Base-by-base conservation (phyloP, 2,797 vertebrate genomes). In the Apodemus agrarius region DNA sequence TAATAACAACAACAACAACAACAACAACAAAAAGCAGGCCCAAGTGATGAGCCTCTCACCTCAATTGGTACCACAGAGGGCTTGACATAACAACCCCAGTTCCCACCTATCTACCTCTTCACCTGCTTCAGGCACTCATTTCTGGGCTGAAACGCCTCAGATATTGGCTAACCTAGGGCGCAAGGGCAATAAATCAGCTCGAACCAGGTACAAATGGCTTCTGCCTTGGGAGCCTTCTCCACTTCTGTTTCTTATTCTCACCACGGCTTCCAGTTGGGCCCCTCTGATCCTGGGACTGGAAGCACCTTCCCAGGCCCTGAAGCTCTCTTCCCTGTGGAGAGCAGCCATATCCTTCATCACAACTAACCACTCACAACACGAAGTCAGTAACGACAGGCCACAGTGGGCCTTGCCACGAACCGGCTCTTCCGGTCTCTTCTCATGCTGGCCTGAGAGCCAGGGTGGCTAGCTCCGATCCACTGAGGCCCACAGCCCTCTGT, bases 161-260 rank as follows among this genome's bases (percentile, higher is more conserved):
- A 0, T 22, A 24, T 3, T 54, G 59, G 59, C 61, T 88, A 14
- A 24, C 76, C 79, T 74, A 52, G 34, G 49, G 34, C 26, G n/a
- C 22, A 95, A 90, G 54, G 31, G 54, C 31, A 52, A 13, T 22
- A 1, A 6, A 26, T 21, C 34, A 34, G 7, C 37, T 31, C 14
- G 21, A 74, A 63, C 12, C 3, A 2, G 0, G 13, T 8, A 4
- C 34, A 11, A 14, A 59, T 24, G 3, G 22, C 72, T 34, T 49
- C 49, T 19, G 9, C 37, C 12, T 52, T 5, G 1, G 24, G 49
- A 43, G 29, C 16, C 67, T 86, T 59, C 13, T 0, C 3, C 0
- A 17, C 34, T 57, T 14, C 19, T 13, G 40, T n/a, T 75, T 93
- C 22, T 49, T 86, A 12, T 11, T 52, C 74, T 75, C 11, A 4